Base-by-base conservation (phyloP, 2,888 invertebrate genomes). In the Thymelicus acteon region DNA sequence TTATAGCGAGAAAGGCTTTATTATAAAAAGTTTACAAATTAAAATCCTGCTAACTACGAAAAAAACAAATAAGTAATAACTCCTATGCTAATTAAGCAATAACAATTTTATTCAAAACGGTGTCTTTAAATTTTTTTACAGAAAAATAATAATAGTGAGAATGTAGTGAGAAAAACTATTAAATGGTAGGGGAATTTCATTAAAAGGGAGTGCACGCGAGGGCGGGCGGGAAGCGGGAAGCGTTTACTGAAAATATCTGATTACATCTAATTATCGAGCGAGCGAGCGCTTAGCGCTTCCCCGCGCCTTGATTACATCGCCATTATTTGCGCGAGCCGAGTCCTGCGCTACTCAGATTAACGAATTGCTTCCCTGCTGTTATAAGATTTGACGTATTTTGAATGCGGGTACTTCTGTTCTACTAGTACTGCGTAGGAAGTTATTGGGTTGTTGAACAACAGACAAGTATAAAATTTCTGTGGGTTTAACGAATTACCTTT, bases 241-340 rank as follows among this genome's bases (percentile, higher is more conserved):
- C 85, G 87, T 88, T 90, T 88, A 87, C 90, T 86, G 89, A 91
- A 93, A 92, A 92, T 93, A 93, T 93, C 92, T 92, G 92, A 93
- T 93, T 93, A 93, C 91, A 91, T 89, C 91, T 92, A 91, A 92
- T 92, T 93, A 93, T 89, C 85, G 86, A 87, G 84, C 85, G 84
- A 81, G 80, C 76, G 76, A 76, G 75, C 80, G 79, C 78, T 80
- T 80, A 79, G 80, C 82, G 81, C 81, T 79, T 77, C 79, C 76
- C 82, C 78, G 74, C 75, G 74, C 79, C 80, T 80, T 85, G 84
- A 83, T 85, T 83, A 82, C 95, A 76, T 70, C 95, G 83, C 91
- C 94, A 81, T 85, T 84, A 82, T 85, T 82, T 81, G 78, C 75
- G 72, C 57, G 67, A 69, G 61, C 67, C 3, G 4, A 31, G 31